A percentile compares a stretch with the other conserved stretches of the same genome.
These are phyloP conservation scores for Cheirogaleus medius DNA, from an alignment of 2,113 vertebrate species.

Conservation along the genomic window DNA sequence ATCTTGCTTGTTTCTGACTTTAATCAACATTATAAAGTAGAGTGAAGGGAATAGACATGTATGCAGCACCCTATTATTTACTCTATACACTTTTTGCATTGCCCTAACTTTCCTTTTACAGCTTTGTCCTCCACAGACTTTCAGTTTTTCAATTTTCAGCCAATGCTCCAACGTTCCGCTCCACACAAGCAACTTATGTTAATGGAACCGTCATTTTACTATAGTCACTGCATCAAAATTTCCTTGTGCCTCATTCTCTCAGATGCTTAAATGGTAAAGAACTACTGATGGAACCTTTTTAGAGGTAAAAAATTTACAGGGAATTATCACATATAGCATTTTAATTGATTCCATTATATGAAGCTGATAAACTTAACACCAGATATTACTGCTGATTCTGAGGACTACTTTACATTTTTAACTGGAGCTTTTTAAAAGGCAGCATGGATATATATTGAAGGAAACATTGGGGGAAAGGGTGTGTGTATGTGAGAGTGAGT, in stretches of 20 bases:
- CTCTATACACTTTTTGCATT: neutral
- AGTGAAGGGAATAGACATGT: neutral
- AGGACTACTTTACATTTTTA: neutral
- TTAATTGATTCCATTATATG: neutral
- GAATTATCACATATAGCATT: neutral
- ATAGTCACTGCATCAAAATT: neutral
- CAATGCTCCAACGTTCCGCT: neutral
- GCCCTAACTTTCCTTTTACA: neutral
- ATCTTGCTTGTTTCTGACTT: conserved; percentile 37
- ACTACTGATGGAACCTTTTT: neutral
- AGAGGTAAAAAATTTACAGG: neutral
- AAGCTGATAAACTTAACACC: neutral
- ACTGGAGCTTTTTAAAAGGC: neutral
- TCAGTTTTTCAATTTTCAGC: neutral
- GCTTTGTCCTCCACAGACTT: neutral
- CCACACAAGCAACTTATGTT: neutral
- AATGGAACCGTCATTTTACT: neutral
- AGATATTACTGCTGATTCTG: neutral
- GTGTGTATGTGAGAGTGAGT: neutral
- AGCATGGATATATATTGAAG: neutral
- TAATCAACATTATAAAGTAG: conserved; percentile 53
- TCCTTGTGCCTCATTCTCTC: neutral
- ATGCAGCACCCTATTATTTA: neutral
- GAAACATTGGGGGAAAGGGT: neutral
- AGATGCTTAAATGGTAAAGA: neutral